A percentile compares a stretch with the other conserved stretches of the same genome.
These are phyloP conservation scores for Callipepla californica DNA, from an alignment of 2,113 vertebrate genomes.

Conservation along the genomic window DNA sequence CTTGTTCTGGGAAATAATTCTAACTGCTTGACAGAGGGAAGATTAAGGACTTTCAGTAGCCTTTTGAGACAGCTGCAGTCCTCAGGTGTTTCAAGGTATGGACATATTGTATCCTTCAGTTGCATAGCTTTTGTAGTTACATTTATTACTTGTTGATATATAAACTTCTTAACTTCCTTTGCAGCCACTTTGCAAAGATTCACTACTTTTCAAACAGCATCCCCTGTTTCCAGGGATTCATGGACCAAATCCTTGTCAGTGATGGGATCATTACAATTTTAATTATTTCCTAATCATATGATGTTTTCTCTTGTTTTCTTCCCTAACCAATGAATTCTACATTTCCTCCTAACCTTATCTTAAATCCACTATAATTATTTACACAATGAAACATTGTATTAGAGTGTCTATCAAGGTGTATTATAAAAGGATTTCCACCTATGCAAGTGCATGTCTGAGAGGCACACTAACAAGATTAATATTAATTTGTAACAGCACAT, in stretches of 20 bases:
- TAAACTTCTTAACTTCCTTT: background rate
- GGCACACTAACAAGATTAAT: background rate
- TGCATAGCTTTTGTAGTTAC: background rate
- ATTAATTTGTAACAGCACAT: background rate
- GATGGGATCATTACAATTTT: slow-evolving; percentile 23
- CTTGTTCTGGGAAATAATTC: background rate
- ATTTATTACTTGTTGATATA: background rate
- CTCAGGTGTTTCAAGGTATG: background rate
- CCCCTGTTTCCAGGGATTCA: background rate
- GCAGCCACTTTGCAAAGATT: background rate
- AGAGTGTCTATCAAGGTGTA: background rate
- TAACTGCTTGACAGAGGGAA: background rate
- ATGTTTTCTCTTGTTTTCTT: background rate
- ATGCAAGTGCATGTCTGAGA: no score
- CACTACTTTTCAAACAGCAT: slow-evolving; percentile 4
- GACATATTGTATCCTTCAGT: background rate
- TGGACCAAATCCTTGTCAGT: background rate
- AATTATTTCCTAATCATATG: slow-evolving; percentile 39
- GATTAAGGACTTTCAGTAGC: background rate
- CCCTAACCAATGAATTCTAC: background rate
- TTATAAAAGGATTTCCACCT: background rate
- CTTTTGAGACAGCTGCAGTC: background rate
- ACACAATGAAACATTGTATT: background rate
- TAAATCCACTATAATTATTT: slow-evolving; percentile 32
- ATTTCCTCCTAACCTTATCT: slow-evolving; percentile 35